phyloP scores from a whole-genome alignment of 2,797 vertebrate species.

The Onychomys arenicola region DNA sequence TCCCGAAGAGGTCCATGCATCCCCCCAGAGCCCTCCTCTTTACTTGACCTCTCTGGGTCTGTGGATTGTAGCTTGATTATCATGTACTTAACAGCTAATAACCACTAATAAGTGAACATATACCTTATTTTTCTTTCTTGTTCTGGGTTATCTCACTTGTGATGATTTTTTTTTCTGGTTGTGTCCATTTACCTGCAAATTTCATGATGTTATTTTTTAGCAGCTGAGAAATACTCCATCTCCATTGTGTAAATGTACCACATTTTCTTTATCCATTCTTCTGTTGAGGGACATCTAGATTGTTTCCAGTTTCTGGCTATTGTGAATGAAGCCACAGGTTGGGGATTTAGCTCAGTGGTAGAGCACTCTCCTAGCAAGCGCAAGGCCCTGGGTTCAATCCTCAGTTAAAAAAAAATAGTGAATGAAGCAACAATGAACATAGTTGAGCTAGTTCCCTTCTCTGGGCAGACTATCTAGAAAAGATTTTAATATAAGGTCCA shows the following conservation, averaged over 20 bases:
- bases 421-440: no score
- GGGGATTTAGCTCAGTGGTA: no score
- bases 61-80: background rate
- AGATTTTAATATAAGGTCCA: background rate
- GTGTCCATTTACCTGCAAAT: background rate
- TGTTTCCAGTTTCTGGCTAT: no score
- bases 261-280: no score
- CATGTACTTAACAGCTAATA: background rate
- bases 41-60: background rate
- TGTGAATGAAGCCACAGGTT: no score
- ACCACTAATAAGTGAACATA: background rate
- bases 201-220: background rate
- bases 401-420: no score
- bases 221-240: background rate
- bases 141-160: background rate
- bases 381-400: no score
- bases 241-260: no score
- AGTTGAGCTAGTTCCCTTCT: background rate
- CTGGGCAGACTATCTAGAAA: background rate
- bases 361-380: no score
- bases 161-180: background rate
- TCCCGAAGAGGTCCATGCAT: background rate
- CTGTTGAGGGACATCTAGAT: no score
- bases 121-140: background rate
- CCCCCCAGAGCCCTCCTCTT: background rate